These are phyloP conservation scores for Paradoxurus hermaphroditus DNA, from an alignment of 2,113 vertebrate species.

Conservation along the genomic window DNA sequence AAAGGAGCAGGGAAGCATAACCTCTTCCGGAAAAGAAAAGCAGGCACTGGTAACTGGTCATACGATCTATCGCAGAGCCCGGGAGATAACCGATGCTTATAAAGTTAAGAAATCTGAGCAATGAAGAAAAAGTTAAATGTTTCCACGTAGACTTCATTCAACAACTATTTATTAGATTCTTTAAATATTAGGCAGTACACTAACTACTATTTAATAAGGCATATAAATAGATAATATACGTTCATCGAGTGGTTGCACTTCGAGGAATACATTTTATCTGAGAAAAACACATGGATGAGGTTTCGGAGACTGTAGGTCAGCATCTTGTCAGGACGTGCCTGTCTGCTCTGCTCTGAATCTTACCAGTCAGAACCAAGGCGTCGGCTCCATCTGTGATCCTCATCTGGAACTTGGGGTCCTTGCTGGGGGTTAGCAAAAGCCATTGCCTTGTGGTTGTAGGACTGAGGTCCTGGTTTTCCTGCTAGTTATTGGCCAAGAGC, in stretches of 20 bases:
- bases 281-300: neutral
- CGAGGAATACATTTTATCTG: neutral
- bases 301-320: neutral
- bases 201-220: neutral
- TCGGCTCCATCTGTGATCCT: neutral
- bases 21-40: neutral
- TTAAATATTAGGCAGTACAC: neutral
- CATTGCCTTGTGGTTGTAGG: neutral
- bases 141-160: neutral
- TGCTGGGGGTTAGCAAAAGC: neutral
- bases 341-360: neutral
- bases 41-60: neutral
- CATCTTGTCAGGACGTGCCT: neutral
- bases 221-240: neutral
- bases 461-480: neutral
- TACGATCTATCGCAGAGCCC: neutral
- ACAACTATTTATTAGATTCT: neutral
- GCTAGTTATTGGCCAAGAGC: neutral
- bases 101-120: neutral
- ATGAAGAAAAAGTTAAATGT: neutral
- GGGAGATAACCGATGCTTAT: neutral
- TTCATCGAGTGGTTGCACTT: neutral
- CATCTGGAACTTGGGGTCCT: neutral
- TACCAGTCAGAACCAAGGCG: neutral
- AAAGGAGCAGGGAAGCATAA: neutral